Percentiles rank a stretch among this genome's conserved stretches.
Conservation (phyloP, 2,113 vertebrate species). For the Phrynosoma blainvillii region DNA sequence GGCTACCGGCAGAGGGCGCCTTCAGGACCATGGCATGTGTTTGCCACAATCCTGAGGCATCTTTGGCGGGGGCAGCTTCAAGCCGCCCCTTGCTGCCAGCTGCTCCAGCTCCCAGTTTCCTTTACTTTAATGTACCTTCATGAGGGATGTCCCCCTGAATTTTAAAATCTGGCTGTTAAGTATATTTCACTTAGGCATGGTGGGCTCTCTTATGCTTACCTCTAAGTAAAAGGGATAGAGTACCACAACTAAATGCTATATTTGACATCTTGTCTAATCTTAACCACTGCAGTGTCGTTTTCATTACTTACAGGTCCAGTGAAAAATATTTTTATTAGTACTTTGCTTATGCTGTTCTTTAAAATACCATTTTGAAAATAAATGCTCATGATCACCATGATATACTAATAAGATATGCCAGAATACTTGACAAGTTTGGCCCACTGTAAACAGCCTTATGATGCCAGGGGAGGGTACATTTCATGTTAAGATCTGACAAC, state of each 20-base stretch:
- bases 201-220: too few species aligned
- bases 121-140: background rate
- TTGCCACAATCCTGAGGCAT: too few species aligned
- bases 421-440: background rate
- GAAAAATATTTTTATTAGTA: background rate
- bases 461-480: background rate
- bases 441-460: background rate
- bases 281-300: conserved; percentile 10
- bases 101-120: too few species aligned
- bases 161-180: too few species aligned
- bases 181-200: background rate
- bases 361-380: background rate
- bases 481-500: background rate
- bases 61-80: too few species aligned
- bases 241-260: too few species aligned
- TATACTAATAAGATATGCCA: background rate
- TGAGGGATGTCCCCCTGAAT: too few species aligned
- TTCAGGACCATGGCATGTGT: too few species aligned
- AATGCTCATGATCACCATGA: background rate
- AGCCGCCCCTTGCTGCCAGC: too few species aligned
- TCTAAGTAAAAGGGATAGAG: too few species aligned
- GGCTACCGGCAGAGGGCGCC: too few species aligned
- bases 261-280: background rate
- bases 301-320: background rate
- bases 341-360: background rate